Conservation (phyloP, 2,113 vertebrate genomes). For the Bucco capensis region DNA sequence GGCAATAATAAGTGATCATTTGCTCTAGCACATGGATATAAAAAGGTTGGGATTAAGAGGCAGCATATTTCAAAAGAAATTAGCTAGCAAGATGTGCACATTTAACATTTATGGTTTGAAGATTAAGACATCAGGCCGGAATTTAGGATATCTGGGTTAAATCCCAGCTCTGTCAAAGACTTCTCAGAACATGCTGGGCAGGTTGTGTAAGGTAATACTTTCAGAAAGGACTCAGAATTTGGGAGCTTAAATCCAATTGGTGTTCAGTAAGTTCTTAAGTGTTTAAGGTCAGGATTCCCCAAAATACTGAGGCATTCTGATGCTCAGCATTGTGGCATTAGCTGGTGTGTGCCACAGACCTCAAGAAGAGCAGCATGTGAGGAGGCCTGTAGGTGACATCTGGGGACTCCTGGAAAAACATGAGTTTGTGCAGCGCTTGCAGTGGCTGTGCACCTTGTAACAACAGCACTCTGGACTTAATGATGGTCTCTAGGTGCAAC, state of each 20-base stretch:
- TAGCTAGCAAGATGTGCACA: background rate
- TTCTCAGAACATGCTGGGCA: background rate
- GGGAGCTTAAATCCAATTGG: conserved; percentile 20
- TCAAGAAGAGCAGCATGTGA: background rate
- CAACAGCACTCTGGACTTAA: background rate
- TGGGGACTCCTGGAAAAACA: background rate
- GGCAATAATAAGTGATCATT: background rate
- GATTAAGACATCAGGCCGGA: conserved; percentile 12
- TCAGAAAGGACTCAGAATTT: conserved; percentile 22
- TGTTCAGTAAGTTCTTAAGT: conserved; percentile 7
- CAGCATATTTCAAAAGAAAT: conserved; percentile 17
- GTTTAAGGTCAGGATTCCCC: background rate
- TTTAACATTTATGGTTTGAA: background rate
- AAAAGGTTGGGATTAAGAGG: conserved; percentile 15
- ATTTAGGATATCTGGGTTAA: conserved; percentile 17
- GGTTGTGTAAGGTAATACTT: background rate
- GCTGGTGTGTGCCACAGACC: background rate
- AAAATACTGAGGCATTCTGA: background rate
- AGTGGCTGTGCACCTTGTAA: background rate
- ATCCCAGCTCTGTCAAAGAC: conserved; percentile 15
- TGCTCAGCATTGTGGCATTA: background rate
- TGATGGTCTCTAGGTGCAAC: background rate
- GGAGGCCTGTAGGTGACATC: background rate
- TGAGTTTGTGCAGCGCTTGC: background rate
- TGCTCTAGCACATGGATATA: background rate